Evolutionary conservation across 2,888 invertebrate genomes (phyloP).

Genomic region (Diarsia dahlii): DNA sequence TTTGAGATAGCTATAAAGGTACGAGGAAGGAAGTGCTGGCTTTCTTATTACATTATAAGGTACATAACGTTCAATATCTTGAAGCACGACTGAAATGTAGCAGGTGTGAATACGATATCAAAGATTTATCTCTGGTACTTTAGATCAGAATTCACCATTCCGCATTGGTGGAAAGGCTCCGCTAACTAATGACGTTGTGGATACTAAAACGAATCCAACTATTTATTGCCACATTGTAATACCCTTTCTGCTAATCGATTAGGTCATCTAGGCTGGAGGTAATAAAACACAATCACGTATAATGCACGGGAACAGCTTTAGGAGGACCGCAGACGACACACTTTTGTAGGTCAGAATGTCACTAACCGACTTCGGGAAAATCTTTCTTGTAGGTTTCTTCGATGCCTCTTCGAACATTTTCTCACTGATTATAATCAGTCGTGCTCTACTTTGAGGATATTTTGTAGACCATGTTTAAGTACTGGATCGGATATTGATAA

Average conservation of each 20-base stretch:
- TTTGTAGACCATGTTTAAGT: constrained; percentile 23
- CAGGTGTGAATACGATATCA: constrained; percentile 35
- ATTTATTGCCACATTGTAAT: constrained; percentile 56
- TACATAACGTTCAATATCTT: constrained; percentile 28
- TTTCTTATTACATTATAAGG: constrained; percentile 30
- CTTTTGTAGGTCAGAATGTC: constrained; percentile 5
- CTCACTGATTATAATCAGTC: constrained; percentile 28
- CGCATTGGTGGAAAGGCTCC: constrained; percentile 19
- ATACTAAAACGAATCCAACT: constrained; percentile 49
- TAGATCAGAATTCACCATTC: constrained; percentile 30
- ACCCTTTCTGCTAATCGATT: constrained; percentile 57
- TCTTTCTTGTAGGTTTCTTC: constrained; percentile 13
- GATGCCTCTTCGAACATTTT: background rate
- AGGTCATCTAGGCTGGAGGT: constrained; percentile 47
- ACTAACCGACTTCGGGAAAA: background rate
- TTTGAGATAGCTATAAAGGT: constrained; percentile 1
- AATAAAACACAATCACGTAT: constrained; percentile 59
- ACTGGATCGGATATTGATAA: constrained; percentile 23
- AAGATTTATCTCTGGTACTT: constrained; percentile 32
- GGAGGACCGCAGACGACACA: constrained; percentile 37
- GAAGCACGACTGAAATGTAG: constrained; percentile 23
- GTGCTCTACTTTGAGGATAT: constrained; percentile 3
- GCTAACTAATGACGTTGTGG: constrained; percentile 49
- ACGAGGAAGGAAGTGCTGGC: constrained; percentile 15
- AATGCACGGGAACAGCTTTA: constrained; percentile 50